These are phyloP conservation scores for Martes flavigula DNA, from an alignment of 2,797 vertebrate genomes.

Conservation along the genomic window DNA sequence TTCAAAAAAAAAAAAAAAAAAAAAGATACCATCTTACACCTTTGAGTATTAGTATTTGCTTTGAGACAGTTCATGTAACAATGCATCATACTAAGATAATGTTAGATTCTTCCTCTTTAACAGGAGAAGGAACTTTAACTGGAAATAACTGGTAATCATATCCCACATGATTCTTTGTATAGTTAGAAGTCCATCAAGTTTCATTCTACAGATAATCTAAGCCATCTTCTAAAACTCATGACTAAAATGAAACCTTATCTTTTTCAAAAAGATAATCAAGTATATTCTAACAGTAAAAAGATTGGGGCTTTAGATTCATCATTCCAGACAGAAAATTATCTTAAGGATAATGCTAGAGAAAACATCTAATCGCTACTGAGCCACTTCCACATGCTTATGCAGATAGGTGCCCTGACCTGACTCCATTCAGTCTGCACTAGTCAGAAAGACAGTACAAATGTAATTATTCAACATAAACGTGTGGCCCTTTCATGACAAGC, in stretches of 20 bases:
- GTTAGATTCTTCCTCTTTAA: neutral
- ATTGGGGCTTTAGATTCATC: neutral
- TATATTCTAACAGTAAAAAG: neutral
- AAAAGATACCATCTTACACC: neutral
- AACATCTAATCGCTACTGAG: neutral
- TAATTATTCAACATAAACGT: neutral
- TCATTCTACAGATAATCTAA: neutral
- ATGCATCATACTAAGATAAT: neutral
- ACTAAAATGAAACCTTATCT: neutral
- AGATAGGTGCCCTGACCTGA: neutral
- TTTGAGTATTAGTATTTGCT: neutral
- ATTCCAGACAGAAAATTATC: neutral
- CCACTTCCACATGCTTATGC: neutral
- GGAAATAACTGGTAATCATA: neutral
- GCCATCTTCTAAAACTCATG: conserved; percentile 8
- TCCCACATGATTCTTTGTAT: neutral
- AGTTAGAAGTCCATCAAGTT: neutral
- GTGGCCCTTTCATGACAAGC: neutral
- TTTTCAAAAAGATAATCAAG: neutral
- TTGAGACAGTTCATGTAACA: neutral
- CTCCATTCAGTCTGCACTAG: neutral
- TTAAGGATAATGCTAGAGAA: neutral
- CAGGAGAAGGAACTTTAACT: neutral
- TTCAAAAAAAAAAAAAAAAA: neutral
- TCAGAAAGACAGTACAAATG: neutral